Conservation (phyloP, 2,797 vertebrate genomes). For the Graptemys geographica region DNA sequence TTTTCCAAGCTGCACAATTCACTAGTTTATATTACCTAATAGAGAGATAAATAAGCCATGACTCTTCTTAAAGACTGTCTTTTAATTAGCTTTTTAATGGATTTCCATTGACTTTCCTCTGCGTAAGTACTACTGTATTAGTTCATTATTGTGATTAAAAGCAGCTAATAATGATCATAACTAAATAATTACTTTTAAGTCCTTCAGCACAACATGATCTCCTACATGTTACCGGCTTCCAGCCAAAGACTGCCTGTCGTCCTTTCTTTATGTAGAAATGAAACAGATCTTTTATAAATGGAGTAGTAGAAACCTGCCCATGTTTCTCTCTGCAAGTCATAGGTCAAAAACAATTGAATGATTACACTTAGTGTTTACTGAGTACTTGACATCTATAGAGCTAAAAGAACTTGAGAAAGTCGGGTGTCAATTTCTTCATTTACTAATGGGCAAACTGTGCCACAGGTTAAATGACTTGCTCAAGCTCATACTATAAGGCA, state of each 20-base stretch:
- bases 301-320: slow-evolving; percentile 15
- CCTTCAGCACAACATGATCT: slow-evolving; percentile 60
- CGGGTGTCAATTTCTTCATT: background rate
- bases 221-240: slow-evolving; percentile 9
- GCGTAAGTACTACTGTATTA: slow-evolving; percentile 68
- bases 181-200: slow-evolving; percentile 75
- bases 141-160: slow-evolving; percentile 80
- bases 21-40: slow-evolving; percentile 73
- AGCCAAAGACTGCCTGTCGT: background rate
- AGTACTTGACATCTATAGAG: background rate
- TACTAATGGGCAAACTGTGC: background rate
- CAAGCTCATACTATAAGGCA: background rate
- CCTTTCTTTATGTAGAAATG: background rate
- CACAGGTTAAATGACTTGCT: background rate
- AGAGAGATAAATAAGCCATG: slow-evolving; percentile 75
- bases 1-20: slow-evolving; percentile 69
- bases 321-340: slow-evolving; percentile 14
- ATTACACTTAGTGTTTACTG: background rate
- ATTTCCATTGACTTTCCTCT: slow-evolving; percentile 76
- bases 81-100: slow-evolving; percentile 83
- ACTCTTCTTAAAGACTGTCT: slow-evolving; percentile 73
- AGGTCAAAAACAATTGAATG: slow-evolving; percentile 38
- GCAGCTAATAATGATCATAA: slow-evolving; percentile 77
- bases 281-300: slow-evolving; percentile 18
- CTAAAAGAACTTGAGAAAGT: background rate